A percentile compares a stretch with the other conserved stretches of the same genome.
These are phyloP conservation scores for Agrotis clavis DNA, from an alignment of 2,888 invertebrate species.

Conservation along the genomic window DNA sequence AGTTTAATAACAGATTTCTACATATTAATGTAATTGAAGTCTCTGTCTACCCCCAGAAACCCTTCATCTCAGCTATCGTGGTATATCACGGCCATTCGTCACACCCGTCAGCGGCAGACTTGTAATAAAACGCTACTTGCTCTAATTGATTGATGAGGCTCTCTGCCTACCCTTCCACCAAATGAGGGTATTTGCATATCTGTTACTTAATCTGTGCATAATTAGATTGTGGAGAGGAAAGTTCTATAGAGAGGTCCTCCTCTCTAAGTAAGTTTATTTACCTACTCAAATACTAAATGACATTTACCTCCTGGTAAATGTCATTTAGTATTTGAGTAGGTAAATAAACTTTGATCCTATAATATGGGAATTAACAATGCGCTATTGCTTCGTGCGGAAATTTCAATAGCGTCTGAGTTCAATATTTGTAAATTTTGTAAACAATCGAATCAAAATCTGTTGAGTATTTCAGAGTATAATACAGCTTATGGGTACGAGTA, in stretches of 20 bases:
- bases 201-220: constrained; percentile 49
- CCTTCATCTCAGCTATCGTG: constrained; percentile 18
- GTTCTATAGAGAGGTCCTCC: constrained; percentile 23
- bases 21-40: neutral
- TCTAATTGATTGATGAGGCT: constrained; percentile 74
- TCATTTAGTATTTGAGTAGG: neutral
- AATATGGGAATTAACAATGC: no score
- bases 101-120: constrained; percentile 62
- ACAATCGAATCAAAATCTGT: no score
- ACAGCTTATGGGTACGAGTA: no score
- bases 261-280: no score
- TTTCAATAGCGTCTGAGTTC: no score
- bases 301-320: no score
- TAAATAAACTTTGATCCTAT: neutral
- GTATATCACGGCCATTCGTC: constrained; percentile 60
- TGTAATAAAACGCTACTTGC: constrained; percentile 72
- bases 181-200: constrained; percentile 51
- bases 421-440: no score
- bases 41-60: neutral
- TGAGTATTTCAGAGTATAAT: no score
- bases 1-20: neutral
- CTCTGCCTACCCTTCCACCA: constrained; percentile 33
- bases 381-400: no score
- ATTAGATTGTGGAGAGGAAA: constrained; percentile 4
- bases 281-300: no score